Evolutionary conservation across 1,140 invertebrate species (phyloP).

Genomic region (Drosophila repleta): DNA sequence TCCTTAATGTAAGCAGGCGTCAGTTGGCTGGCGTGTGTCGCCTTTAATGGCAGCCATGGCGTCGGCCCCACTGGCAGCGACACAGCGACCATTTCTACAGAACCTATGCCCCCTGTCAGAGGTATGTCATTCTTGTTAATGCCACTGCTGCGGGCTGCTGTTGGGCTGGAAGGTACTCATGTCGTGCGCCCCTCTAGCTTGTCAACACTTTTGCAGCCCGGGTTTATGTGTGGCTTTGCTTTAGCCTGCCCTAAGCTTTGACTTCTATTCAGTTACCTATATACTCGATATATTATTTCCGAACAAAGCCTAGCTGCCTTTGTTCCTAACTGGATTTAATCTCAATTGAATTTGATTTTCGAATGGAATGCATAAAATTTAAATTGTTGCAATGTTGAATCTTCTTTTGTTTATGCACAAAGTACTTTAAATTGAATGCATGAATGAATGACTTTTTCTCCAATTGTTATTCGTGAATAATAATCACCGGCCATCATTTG

Average conservation of each 20-base stretch:
- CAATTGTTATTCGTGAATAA: too few relatives aligned
- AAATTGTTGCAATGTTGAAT: neutral
- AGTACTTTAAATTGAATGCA: neutral
- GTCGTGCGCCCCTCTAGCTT: conserved; percentile 16
- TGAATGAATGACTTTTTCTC: neutral
- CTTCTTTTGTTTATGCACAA: neutral
- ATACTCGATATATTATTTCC: neutral
- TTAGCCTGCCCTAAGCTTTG: conserved; percentile 18
- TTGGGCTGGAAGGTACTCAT: neutral
- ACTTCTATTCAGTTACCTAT: conserved; percentile 12
- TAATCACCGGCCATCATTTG: conserved; percentile 4
- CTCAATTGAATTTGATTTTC: neutral
- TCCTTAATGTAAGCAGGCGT: conserved; percentile 74
- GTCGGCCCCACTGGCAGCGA: conserved; percentile 32
- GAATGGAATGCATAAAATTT: neutral
- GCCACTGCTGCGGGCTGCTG: neutral
- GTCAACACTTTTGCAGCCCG: conserved; percentile 26
- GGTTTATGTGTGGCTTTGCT: conserved; percentile 26
- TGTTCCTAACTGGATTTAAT: neutral
- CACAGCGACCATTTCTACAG: conserved; percentile 8
- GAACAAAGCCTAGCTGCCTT: conserved; percentile 1
- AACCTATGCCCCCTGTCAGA: neutral
- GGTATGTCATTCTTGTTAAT: conserved; percentile 13
- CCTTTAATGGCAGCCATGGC: conserved; percentile 71
- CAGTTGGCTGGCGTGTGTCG: conserved; percentile 73